Conservation (phyloP, 2,797 vertebrate species). For the Mormyrus proboscirostris region DNA sequence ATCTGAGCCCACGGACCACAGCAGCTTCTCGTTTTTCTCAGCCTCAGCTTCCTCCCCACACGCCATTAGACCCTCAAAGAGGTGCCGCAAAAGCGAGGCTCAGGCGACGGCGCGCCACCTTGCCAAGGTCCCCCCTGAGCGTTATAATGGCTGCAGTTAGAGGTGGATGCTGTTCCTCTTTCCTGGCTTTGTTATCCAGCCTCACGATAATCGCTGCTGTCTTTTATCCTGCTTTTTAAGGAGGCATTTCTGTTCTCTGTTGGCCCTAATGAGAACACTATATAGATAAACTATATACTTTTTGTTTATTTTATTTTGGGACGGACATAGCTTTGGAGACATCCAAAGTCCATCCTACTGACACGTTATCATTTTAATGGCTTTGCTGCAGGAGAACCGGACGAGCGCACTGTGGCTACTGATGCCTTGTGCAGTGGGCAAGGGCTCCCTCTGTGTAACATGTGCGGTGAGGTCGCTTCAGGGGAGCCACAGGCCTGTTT, state of each 20-base stretch:
- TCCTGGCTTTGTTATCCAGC: neutral
- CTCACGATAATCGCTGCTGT: neutral
- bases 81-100: neutral
- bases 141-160: neutral
- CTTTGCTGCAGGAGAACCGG: neutral
- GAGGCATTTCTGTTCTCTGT: neutral
- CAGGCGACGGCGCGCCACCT: neutral
- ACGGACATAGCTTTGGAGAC: neutral
- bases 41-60: neutral
- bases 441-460: neutral
- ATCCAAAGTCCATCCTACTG: neutral
- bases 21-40: neutral
- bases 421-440: neutral
- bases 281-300: neutral
- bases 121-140: neutral
- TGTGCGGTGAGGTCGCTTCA: neutral
- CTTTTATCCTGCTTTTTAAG: constrained; percentile 3
- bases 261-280: neutral
- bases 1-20: neutral
- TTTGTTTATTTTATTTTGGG: neutral
- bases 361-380: neutral
- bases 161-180: neutral
- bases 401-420: neutral
- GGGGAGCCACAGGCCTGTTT: neutral
- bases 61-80: neutral